phyloP scores from a whole-genome alignment of 2,797 vertebrate species.

The Lacerta agilis region DNA sequence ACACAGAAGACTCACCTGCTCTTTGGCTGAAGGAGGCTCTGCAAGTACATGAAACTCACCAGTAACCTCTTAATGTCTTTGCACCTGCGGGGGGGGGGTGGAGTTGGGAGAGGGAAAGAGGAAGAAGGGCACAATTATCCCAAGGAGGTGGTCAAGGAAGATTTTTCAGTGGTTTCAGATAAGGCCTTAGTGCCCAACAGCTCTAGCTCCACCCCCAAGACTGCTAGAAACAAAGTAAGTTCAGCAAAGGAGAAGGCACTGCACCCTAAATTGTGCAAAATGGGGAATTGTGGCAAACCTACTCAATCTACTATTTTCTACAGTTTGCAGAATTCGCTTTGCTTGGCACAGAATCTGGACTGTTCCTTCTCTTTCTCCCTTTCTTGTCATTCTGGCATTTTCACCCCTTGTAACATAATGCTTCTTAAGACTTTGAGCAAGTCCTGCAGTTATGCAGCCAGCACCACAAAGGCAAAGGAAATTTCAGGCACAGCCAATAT shows the following conservation, averaged over 20 bases:
- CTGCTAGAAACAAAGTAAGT: too few relatives aligned
- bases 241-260: too few relatives aligned
- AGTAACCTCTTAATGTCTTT: conserved; percentile 95
- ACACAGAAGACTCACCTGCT: conserved; percentile 87
- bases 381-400: too few relatives aligned
- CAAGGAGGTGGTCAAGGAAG: too few relatives aligned
- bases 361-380: neutral
- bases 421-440: neutral
- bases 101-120: neutral
- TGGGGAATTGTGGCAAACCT: neutral
- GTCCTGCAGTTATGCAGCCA: neutral
- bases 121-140: neutral
- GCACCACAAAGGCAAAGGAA: neutral
- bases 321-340: neutral
- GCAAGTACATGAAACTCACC: conserved; percentile 98
- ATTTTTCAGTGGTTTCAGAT: too few relatives aligned
- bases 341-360: too few relatives aligned
- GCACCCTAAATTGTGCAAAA: neutral
- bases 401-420: neutral
- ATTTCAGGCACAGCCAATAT: too few relatives aligned
- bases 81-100: conserved; percentile 78
- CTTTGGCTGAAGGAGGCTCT: conserved; percentile 95
- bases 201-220: too few relatives aligned
- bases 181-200: too few relatives aligned
- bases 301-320: neutral